Base-by-base conservation (phyloP, 1,140 invertebrate genomes). In the Drosophila kohkoa region DNA sequence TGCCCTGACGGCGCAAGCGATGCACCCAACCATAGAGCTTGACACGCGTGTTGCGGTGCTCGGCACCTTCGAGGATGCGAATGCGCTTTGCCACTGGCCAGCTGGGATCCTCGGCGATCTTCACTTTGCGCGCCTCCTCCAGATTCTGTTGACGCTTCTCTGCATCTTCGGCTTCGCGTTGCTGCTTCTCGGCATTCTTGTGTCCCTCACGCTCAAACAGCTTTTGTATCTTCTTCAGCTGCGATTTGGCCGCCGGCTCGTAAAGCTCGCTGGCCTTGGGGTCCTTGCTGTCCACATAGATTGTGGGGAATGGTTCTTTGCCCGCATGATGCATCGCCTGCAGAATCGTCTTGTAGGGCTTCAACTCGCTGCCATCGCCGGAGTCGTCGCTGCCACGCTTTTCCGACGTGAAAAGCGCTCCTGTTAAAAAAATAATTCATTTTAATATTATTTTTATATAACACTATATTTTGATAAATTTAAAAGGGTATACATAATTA, bases 11-110 rank as follows among this genome's bases (percentile, higher is more conserved):
- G 60, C 99, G 94, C 0, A 99, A 91, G 13, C 98, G 94, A 93
- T 99, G 99, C 7, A 99, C 97, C 98, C 99, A 99, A 8, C 98
- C 99, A 93, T 93, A 96, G 8, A 99, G 92, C 91, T 96, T 96
- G 0, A 99, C 95, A 74, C 99, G 94, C 64, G 95, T 85, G 10
- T 94, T 95, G 62, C 97, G 95, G 68, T 96, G 92, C 10, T 95
- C 86, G 15, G 90, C 75, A 48, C 94, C 95, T 93, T 97, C 92
- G 62, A 93, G 88, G 62, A 99, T 98, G 94, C 98, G 99, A 10
- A 98, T 96, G 80, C 93, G 90, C 52, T 92, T 94, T 1, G 98
- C 96, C 62, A 92, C 88, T 0, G 98, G 96, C 52, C 99, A 93
- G 55, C 93, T 95, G 63, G 94, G 86, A 93, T 99, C 97, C 92